These are phyloP conservation scores for Clarias fuscus DNA, from an alignment of 2,797 vertebrate genomes.

Conservation along the genomic window DNA sequence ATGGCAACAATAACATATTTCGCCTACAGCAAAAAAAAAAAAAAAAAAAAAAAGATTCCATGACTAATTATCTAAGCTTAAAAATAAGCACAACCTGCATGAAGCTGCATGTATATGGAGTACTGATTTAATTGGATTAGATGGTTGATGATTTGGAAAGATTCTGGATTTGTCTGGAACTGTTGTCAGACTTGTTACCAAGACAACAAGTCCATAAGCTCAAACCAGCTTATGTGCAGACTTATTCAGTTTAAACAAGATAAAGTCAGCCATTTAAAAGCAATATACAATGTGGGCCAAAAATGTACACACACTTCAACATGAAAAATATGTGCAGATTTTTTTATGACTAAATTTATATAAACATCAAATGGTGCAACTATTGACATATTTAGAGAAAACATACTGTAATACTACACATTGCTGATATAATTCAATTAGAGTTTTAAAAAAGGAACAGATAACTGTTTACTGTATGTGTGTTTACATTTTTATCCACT, in stretches of 20 bases:
- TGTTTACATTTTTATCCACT: too few species aligned
- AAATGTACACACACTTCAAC: too few species aligned
- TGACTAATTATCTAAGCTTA: neutral
- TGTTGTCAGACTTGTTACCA: constrained; percentile 8
- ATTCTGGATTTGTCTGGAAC: constrained; percentile 6
- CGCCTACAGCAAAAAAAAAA: constrained; percentile 68
- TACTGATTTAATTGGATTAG: neutral
- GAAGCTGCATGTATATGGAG: neutral
- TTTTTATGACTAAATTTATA: too few species aligned
- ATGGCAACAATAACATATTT: constrained; percentile 88
- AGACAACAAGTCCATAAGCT: neutral
- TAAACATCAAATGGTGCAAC: too few species aligned
- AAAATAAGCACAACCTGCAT: neutral
- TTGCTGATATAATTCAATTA: too few species aligned
- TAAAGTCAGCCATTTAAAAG: neutral
- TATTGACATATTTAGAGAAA: too few species aligned
- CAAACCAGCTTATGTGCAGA: neutral
- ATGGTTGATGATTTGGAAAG: constrained; percentile 5
- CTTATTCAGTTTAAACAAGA: constrained; percentile 7
- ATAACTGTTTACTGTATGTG: too few species aligned
- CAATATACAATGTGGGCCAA: neutral
- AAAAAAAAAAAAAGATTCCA: neutral
- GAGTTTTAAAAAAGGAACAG: too few species aligned
- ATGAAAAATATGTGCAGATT: too few species aligned
- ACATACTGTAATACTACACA: too few species aligned